Base-by-base conservation (phyloP, 2,888 invertebrate genomes). In the Blastobasis adustella region DNA sequence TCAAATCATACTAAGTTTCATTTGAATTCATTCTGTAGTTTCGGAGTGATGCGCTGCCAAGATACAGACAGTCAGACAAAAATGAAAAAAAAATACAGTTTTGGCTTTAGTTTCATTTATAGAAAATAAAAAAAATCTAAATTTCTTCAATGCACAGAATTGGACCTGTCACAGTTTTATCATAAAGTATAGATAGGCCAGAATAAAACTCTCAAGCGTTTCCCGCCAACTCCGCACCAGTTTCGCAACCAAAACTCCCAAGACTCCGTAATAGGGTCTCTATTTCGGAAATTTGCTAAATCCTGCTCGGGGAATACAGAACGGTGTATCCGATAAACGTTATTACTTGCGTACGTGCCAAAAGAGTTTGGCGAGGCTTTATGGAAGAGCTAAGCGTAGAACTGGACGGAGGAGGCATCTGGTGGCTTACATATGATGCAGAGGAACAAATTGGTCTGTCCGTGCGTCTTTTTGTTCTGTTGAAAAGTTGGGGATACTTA, bases 271-370 rank as follows among this genome's bases (percentile, higher is more conserved):
- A 48, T 50, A 54, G 40, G 50, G 39, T 37, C 37, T 49, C 58
- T 55, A 59, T 62, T 64, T 62, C 57, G 57, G 58, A 66, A 61
- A 66, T 67, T 69, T 64, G 61, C 62, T 59, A 64, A 63, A 61
- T 65, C 58, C 57, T 51, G 50, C 53, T 42, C 53, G 41, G 48
- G 50, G 53, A 49, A 51, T 57, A 54, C 48, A 53, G 54, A 57
- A 50, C 54, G 55, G 53, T 59, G 58, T 59, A 60, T 60, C 57
- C 59, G 59, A 63, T 61, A 65, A 65, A 61, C 58, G 59, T 61
- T 61, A 61, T 60, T 60, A 60, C 56, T 53, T 49, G 52, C 50
- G 54, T 54, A 60, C 60, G 60, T 60, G 60, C 60, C 58, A 57
- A 60, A 60, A 58, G 58, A 58, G 55, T 55, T 57, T 51, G 54